These are phyloP conservation scores for Trichoplax adhaerens DNA, from an alignment of 37 sponge, comb jelly and placozoan genomes.

Conservation along the genomic window DNA sequence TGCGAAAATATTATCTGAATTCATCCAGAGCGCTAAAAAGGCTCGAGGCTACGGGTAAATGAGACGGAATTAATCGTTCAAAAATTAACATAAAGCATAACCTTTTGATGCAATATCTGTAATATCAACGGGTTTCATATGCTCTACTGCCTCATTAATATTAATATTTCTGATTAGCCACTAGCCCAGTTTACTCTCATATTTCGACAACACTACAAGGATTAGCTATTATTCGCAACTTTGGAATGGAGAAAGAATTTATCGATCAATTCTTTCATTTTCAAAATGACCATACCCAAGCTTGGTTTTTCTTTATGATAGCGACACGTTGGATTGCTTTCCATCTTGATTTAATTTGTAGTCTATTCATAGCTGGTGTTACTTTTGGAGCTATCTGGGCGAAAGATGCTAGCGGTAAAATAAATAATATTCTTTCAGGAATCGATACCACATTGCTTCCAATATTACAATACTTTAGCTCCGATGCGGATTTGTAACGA, in stretches of 20 bases:
- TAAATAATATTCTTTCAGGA: neutral
- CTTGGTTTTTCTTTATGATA: conserved; percentile 46
- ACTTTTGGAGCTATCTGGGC: conserved; percentile 5
- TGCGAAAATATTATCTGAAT: too few relatives aligned
- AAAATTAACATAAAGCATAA: too few relatives aligned
- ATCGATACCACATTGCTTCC: neutral
- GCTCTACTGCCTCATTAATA: too few relatives aligned
- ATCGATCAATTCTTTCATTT: conserved; percentile 24
- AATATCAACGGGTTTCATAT: too few relatives aligned
- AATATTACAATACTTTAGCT: too few relatives aligned
- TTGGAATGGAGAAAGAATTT: conserved; percentile 11
- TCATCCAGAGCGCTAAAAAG: too few relatives aligned
- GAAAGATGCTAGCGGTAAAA: too few relatives aligned
- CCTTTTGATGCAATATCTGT: too few relatives aligned
- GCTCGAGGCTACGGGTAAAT: too few relatives aligned
- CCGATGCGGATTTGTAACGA: too few relatives aligned
- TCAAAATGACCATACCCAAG: conserved; percentile 36
- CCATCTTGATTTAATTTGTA: conserved; percentile 38
- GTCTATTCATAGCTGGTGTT: conserved; percentile 28
- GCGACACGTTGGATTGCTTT: conserved; percentile 55
- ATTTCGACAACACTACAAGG: conserved; percentile 59
- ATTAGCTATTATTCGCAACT: conserved; percentile 42
- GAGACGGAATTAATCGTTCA: too few relatives aligned
- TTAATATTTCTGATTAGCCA: conserved; percentile 24
- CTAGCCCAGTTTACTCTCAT: conserved; percentile 75